Percentiles rank a stretch among this genome's conserved stretches.
Conservation (phyloP, 2,797 vertebrate species). For the Phalanger gymnotis region DNA sequence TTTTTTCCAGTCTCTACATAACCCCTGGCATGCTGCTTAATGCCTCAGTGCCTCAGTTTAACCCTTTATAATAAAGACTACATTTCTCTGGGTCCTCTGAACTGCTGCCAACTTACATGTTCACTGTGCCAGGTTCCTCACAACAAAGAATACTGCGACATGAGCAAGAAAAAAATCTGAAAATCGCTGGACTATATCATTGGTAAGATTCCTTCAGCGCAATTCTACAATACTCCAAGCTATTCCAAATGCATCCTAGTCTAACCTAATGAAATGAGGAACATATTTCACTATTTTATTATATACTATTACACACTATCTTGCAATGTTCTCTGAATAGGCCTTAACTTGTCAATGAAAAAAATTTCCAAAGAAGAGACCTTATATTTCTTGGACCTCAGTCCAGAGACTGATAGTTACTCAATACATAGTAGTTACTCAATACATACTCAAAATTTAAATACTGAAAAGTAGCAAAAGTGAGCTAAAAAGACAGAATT, state of each 20-base stretch:
- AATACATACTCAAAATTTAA: constrained; percentile 14
- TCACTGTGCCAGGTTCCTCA: not conserved
- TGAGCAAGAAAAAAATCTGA: not conserved
- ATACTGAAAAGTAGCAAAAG: constrained; percentile 47
- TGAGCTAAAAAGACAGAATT: constrained; percentile 28
- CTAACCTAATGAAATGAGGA: constrained; percentile 18
- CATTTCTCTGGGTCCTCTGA: not conserved
- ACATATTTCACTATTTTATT: constrained; percentile 48
- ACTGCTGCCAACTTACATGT: not conserved
- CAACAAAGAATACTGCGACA: not conserved
- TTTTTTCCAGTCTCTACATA: not conserved
- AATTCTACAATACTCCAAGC: constrained; percentile 15
- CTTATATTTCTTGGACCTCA: not conserved
- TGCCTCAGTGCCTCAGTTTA: not conserved
- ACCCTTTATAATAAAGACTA: not conserved
- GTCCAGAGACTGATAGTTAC: constrained; percentile 17
- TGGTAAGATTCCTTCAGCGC: constrained; percentile 20
- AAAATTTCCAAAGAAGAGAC: not conserved
- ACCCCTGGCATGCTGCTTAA: not conserved
- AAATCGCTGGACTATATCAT: not conserved
- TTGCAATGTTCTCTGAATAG: constrained; percentile 28
- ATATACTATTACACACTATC: constrained; percentile 22
- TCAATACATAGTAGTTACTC: not conserved
- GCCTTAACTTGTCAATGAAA: not conserved
- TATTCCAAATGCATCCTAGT: constrained; percentile 25